Evolutionary conservation across 1,140 invertebrate genomes (phyloP).

Genomic region (Piezodorus guildinii): DNA sequence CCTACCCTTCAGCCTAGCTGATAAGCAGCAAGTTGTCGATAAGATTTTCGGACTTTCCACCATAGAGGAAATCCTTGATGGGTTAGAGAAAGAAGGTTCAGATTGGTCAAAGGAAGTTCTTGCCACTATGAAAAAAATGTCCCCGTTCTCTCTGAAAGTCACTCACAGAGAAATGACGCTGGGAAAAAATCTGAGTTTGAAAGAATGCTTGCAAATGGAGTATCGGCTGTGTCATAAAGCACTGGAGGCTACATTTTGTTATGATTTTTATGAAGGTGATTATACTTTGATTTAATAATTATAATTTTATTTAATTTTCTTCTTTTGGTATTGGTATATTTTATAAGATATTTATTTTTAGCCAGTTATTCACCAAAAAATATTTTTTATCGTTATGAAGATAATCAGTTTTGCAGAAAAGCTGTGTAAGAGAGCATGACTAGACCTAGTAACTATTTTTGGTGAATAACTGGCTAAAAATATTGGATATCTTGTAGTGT

Average conservation of each 20-base stretch:
- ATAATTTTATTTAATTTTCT: too few relatives aligned
- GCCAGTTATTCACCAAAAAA: too few relatives aligned
- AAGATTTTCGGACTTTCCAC: conserved; percentile 59
- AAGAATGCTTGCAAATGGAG: conserved; percentile 85
- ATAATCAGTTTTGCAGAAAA: too few relatives aligned
- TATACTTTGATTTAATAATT: background rate
- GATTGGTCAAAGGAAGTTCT: conserved; percentile 64
- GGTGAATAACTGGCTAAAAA: too few relatives aligned
- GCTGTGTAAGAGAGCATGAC: too few relatives aligned
- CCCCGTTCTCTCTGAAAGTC: conserved; percentile 86
- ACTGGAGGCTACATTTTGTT: conserved; percentile 41
- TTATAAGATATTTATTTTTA: too few relatives aligned
- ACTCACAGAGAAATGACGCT: conserved; percentile 63
- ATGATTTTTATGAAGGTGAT: conserved; percentile 86
- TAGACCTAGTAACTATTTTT: too few relatives aligned
- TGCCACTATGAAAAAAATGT: conserved; percentile 67
- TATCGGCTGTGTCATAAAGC: conserved; percentile 63
- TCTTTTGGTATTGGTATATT: too few relatives aligned
- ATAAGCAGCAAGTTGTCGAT: conserved; percentile 69
- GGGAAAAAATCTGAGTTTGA: conserved; percentile 59
- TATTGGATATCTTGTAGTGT: too few relatives aligned
- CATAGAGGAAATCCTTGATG: conserved; percentile 71
- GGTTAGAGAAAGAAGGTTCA: conserved; percentile 61
- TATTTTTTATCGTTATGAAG: too few relatives aligned
- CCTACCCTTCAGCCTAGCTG: conserved; percentile 55